Percentiles rank a stretch among this genome's conserved stretches.
Conservation (phyloP, 2,888 invertebrate species). For the Cryptocheilus praepositus region DNA sequence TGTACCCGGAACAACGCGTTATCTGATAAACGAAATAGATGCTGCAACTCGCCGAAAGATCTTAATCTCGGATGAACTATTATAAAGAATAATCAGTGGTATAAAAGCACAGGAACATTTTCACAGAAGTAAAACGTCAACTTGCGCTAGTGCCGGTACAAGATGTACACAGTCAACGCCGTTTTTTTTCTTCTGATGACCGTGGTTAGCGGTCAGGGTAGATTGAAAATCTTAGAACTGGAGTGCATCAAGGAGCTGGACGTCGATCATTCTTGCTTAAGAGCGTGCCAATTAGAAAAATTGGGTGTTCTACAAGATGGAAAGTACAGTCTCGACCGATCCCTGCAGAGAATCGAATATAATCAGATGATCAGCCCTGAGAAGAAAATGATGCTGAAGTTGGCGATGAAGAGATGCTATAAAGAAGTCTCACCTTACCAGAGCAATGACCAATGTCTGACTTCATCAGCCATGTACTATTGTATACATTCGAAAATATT, state of each 20-base stretch:
- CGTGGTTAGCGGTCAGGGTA: too few species aligned
- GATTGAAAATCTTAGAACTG: too few species aligned
- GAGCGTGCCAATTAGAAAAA: constrained; percentile 20
- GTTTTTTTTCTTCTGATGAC: too few species aligned
- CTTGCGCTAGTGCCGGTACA: too few species aligned
- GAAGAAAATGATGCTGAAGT: neutral
- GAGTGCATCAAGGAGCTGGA: neutral
- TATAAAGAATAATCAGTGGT: too few species aligned
- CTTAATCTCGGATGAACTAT: too few species aligned
- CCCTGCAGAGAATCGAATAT: constrained; percentile 1
- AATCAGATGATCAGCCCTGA: neutral
- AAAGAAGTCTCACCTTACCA: neutral
- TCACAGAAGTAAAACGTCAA: too few species aligned
- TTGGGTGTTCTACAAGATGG: constrained; percentile 12
- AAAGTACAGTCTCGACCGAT: constrained; percentile 1
- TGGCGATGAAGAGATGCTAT: constrained; percentile 1
- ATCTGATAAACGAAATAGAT: too few species aligned
- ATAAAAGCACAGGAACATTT: too few species aligned
- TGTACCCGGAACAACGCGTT: too few species aligned
- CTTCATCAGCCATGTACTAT: constrained; percentile 17
- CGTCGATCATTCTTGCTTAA: neutral
- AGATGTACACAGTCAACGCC: too few species aligned
- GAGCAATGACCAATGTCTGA: constrained; percentile 3
- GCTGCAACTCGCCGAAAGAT: too few species aligned
- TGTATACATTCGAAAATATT: constrained; percentile 7